Conservation (phyloP, 1,140 invertebrate genomes). For the Dreissena polymorpha region DNA sequence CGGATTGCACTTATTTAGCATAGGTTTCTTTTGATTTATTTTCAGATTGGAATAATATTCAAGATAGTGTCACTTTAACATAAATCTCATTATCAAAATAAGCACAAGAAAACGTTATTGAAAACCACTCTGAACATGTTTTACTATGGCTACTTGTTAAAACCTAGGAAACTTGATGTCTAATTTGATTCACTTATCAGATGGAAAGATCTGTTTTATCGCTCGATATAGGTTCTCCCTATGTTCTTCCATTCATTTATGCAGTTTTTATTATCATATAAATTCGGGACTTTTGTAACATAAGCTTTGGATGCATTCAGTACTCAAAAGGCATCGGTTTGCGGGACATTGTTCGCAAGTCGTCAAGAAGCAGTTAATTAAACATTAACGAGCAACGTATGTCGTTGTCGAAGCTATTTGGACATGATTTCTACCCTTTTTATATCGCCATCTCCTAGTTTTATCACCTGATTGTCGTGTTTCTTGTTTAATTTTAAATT, state of each 20-base stretch:
- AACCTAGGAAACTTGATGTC: too few species aligned
- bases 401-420: background rate
- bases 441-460: background rate
- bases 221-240: background rate
- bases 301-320: background rate
- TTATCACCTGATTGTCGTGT: background rate
- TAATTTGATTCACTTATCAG: too few species aligned
- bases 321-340: background rate
- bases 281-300: slow-evolving; percentile 7
- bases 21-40: too few species aligned
- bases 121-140: too few species aligned
- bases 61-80: too few species aligned
- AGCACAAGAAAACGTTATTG: too few species aligned
- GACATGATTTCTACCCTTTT: background rate
- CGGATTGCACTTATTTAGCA: too few species aligned
- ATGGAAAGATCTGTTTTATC: background rate
- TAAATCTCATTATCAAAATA: too few species aligned
- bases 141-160: too few species aligned
- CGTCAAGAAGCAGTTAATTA: background rate
- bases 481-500: background rate
- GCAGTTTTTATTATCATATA: slow-evolving; percentile 3
- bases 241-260: background rate
- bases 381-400: background rate
- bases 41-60: too few species aligned
- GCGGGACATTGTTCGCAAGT: background rate